Base-by-base conservation (phyloP, 2,797 vertebrate genomes). In the Pampus argenteus region DNA sequence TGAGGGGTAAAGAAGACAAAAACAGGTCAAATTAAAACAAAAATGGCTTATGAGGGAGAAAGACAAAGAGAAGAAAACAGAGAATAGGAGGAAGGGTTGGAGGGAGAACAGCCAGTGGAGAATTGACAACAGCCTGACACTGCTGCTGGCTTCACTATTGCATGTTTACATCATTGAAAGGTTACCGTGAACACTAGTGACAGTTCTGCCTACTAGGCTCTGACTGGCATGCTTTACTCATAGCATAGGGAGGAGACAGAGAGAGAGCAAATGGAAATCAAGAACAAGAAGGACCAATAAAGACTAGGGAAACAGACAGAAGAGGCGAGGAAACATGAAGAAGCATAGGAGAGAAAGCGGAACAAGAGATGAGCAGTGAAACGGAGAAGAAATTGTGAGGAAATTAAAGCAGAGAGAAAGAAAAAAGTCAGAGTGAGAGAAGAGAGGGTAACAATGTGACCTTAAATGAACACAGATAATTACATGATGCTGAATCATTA, bases 161-260 rank as follows among this genome's bases (percentile, higher is more conserved):
- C 88, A 92, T 90, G 92, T 88, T 91, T 89, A 70, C 91, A 87
- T 93, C 87, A 92, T 71, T 51, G 81, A 93, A 93, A 91, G 90
- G 91, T 91, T 92, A 89, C 71, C 74, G 74, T 93, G 88, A 93
- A 64, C 76, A 60, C 68, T 86, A 85, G 79, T 95, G 94, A 95
- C 93, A 95, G 88, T 71, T 85, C 69, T 91, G 92, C 92, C 92
- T 87, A 86, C 81, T 66, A 90, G 91, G 85, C 90, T 88, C 68
- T 60, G 74, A 92, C 81, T 89, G 86, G 71, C 85, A 87, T 74
- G 79, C 75, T 81, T 80, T 86, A 86, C 83, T 90, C 83, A 90
- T 71, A 83, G 79, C 62, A 58, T 9, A 76, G 60, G 68, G 63
- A 71, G 78, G 74, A 18, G 29, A 29, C 56, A 72, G 61, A 42